These are phyloP conservation scores for Athalia cordata DNA, from an alignment of 2,888 invertebrate species.

Conservation along the genomic window DNA sequence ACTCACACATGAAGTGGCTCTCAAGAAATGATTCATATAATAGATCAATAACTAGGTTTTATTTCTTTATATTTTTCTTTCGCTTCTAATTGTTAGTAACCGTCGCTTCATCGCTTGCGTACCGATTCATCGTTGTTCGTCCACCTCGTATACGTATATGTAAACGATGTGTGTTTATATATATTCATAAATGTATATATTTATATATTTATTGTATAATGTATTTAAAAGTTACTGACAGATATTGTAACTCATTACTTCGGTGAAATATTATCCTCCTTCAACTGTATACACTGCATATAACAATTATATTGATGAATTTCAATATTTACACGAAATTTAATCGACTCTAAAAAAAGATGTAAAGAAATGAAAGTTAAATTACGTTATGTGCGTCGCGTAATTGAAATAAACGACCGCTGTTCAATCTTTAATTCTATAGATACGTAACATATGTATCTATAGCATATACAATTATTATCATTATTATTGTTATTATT, in stretches of 20 bases:
- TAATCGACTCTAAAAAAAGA: background rate
- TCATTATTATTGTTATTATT: background rate
- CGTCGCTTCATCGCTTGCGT: slow-evolving; percentile 1
- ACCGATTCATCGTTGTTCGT: slow-evolving; percentile 13
- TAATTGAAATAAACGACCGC: slow-evolving; percentile 33
- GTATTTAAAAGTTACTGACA: background rate
- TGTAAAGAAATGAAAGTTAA: background rate
- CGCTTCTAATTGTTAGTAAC: background rate
- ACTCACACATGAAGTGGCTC: too few species aligned
- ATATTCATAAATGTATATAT: background rate
- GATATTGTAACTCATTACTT: background rate
- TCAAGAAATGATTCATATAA: too few species aligned
- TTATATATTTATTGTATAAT: slow-evolving; percentile 1
- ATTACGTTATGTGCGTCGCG: slow-evolving; percentile 25
- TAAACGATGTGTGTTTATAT: background rate
- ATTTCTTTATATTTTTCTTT: background rate
- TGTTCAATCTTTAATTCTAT: slow-evolving; percentile 30
- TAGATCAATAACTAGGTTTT: too few species aligned
- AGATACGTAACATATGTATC: slow-evolving; percentile 17
- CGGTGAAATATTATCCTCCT: background rate
- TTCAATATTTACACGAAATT: slow-evolving; percentile 28
- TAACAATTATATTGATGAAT: slow-evolving; percentile 17
- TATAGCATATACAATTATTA: slow-evolving; percentile 28
- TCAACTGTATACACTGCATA: background rate
- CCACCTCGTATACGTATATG: background rate